Evolutionary conservation across 2,888 invertebrate genomes (phyloP).

Genomic region (Tetramorium bicarinatum): DNA sequence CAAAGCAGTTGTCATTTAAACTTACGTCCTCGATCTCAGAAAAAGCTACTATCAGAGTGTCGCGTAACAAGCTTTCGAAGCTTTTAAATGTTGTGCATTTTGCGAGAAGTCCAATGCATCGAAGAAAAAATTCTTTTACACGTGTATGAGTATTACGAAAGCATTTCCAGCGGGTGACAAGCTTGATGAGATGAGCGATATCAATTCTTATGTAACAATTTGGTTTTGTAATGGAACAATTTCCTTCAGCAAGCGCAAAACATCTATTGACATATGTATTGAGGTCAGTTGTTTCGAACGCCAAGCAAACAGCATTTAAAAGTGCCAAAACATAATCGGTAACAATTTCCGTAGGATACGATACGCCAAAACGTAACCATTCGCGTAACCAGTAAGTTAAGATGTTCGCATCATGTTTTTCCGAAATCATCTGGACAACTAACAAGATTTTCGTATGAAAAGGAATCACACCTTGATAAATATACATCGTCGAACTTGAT

Average conservation of each 20-base stretch:
- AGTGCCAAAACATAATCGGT: not conserved
- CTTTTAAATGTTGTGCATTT: slow-evolving; percentile 1
- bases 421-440: not conserved
- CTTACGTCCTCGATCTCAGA: not conserved
- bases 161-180: slow-evolving; percentile 8
- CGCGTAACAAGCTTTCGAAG: not conserved
- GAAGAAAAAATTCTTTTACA: slow-evolving; percentile 20
- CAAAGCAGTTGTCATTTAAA: not conserved
- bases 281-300: not conserved
- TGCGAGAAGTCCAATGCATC: not conserved
- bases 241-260: not conserved
- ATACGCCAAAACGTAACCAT: slow-evolving; percentile 12
- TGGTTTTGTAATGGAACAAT: not conserved
- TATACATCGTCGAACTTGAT: not conserved
- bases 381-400: slow-evolving; percentile 16
- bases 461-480: not conserved
- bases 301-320: slow-evolving; percentile 21
- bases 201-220: not conserved
- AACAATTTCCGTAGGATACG: slow-evolving; percentile 3
- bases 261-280: not conserved
- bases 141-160: not conserved
- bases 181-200: slow-evolving; percentile 12
- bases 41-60: slow-evolving; percentile 11
- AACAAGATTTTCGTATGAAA: not conserved
- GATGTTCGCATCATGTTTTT: not conserved